phyloP scores from a whole-genome alignment of 1,140 invertebrate species.

The Proctacanthus coquilletti region DNA sequence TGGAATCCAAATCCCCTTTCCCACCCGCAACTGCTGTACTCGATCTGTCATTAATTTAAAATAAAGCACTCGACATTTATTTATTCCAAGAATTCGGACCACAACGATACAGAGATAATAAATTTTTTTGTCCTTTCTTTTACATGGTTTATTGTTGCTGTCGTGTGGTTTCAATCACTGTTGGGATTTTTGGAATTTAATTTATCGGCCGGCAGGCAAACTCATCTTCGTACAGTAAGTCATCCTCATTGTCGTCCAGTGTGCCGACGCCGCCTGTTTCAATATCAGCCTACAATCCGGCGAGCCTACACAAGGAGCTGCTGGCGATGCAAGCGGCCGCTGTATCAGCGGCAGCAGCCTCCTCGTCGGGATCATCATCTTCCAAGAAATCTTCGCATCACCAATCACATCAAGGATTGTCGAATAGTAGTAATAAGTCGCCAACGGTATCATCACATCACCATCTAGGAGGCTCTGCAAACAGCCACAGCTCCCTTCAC shows the following conservation, averaged over 20 bases:
- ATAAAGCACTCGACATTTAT: too few relatives aligned
- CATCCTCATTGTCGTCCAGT: constrained; percentile 17
- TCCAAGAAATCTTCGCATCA: constrained; percentile 25
- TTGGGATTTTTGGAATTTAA: too few relatives aligned
- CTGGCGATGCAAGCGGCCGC: constrained; percentile 29
- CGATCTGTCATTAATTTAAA: too few relatives aligned
- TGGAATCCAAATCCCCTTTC: too few relatives aligned
- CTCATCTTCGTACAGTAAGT: constrained; percentile 23
- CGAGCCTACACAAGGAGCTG: constrained; percentile 27
- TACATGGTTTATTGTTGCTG: too few relatives aligned
- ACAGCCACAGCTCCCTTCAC: constrained; percentile 2
- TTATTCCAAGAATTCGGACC: too few relatives aligned
- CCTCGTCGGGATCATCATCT: constrained; percentile 15
- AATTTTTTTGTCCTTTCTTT: too few relatives aligned
- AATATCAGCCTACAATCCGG: constrained; percentile 26
- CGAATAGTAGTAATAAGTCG: constrained; percentile 9
- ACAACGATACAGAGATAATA: too few relatives aligned
- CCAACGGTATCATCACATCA: neutral
- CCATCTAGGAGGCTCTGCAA: constrained; percentile 6
- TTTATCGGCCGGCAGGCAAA: too few relatives aligned
- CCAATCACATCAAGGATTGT: constrained; percentile 3
- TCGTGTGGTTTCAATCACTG: too few relatives aligned
- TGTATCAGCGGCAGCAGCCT: constrained; percentile 16
- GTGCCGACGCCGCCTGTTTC: constrained; percentile 14
- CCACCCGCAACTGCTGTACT: too few relatives aligned